Evolutionary conservation across 2,113 vertebrate species (phyloP), one percentile per base, ranked within the genome.

Genomic region (Junco hyemalis): DNA sequence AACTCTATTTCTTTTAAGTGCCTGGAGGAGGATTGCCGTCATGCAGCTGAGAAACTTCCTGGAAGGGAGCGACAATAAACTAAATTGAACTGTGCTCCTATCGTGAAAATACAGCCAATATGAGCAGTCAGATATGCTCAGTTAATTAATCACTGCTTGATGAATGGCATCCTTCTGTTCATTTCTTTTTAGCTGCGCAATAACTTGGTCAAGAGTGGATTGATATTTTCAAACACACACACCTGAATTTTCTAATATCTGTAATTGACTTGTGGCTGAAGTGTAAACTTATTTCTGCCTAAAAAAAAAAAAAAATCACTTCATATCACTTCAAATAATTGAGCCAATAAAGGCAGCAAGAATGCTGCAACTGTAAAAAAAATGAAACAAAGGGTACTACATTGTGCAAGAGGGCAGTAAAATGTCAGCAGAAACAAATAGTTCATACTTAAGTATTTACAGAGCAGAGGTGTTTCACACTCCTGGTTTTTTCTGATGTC

Each of bases 91-190:
- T 60, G 40, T 70, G 13, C 85, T 91, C 11, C 47, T 91, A 45
- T 91, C 1, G 0, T 79, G 40, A 86, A 79, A 86, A 92, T 78
- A 5, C 45, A 92, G 60, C 47, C 40, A 60, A 45, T 64, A 73
- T 51, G 48, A 91, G 10, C 33, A 78, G 83, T 78, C 31, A 83
- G 78, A 81, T 83, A 60, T 28, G 78, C 14, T n/a, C 63, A 59
- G 50, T 81, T 94, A 91, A 93, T 94, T 86, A 93, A 66, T 88
- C 51, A 78, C 76, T 51, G 8, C 65, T 57, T 92, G 76, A 74
- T 63, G 53, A 93, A 86, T 59, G 28, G 6, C 59, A 63, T 82
- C 42, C 26, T 77, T 83, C 68, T 78, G 28, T 57, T 86, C 0
- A 54, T 83, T 73, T 88, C 18, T 65, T 93, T 88, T 92, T 66